Evolutionary conservation across 2,797 vertebrate genomes (phyloP).

Genomic region (Arctocebus calabarensis): DNA sequence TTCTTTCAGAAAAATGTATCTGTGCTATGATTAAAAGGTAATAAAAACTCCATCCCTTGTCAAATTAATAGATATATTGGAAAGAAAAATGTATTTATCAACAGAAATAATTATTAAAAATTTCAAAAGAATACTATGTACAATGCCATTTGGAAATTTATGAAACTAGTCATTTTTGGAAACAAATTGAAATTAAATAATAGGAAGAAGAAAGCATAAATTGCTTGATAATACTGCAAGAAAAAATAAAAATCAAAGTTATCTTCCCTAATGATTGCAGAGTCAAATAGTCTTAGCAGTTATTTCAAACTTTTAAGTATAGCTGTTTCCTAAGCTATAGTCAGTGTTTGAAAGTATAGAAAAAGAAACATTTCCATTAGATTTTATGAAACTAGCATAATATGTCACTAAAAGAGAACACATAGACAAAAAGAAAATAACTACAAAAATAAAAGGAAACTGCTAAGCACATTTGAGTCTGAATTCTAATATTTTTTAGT

Average conservation of each 20-base stretch:
- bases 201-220: neutral
- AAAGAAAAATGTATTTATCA: neutral
- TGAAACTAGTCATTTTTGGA: neutral
- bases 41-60: neutral
- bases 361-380: neutral
- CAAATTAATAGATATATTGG: neutral
- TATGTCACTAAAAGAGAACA: neutral
- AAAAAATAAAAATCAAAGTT: neutral
- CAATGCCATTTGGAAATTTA: neutral
- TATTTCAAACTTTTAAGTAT: neutral
- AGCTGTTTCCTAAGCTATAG: neutral
- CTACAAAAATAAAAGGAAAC: neutral
- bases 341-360: neutral
- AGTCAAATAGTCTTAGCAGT: neutral
- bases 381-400: neutral
- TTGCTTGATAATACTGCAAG: neutral
- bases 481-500: neutral
- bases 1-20: neutral
- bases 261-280: neutral
- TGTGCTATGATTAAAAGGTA: neutral
- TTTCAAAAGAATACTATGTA: neutral
- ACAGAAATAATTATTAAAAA: neutral
- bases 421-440: neutral
- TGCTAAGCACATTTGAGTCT: neutral
- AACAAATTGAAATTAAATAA: neutral